phyloP scores from a whole-genome alignment of 2,797 vertebrate species.

The Sparus aurata region DNA sequence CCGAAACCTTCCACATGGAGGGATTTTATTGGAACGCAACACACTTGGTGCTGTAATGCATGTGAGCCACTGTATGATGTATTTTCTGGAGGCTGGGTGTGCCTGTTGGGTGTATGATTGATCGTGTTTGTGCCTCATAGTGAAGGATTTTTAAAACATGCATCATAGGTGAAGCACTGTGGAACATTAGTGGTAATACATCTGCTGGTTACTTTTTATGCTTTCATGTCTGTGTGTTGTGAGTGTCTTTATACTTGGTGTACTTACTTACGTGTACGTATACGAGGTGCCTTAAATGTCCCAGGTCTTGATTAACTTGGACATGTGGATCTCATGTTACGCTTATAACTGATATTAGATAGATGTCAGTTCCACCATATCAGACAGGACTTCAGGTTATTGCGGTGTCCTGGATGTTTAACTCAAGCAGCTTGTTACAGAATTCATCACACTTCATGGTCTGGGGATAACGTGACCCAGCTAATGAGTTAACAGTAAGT shows the following conservation, averaged over 20 bases:
- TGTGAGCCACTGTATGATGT: constrained; percentile 43
- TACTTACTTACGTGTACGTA: no score
- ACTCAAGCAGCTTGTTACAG: background rate
- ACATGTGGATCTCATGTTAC: background rate
- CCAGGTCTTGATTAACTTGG: background rate
- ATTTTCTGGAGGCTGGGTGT: constrained; percentile 44
- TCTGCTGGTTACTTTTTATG: constrained; percentile 9
- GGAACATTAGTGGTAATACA: constrained; percentile 18
- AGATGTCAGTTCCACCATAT: background rate
- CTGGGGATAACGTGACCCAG: constrained; percentile 40
- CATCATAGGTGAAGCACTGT: constrained; percentile 31
- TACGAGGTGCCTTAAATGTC: background rate
- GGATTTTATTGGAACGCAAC: constrained; percentile 49
- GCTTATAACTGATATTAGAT: background rate
- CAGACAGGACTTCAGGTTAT: background rate
- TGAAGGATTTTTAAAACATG: constrained; percentile 32
- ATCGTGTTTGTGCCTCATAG: constrained; percentile 39
- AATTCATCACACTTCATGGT: constrained; percentile 34
- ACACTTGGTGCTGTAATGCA: constrained; percentile 8
- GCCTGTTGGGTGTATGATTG: constrained; percentile 38
- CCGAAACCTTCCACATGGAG: constrained; percentile 59
- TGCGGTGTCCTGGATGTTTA: background rate
- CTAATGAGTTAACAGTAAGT: constrained; percentile 58
- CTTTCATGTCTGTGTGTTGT: constrained; percentile 3
- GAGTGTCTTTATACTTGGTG: constrained; percentile 13